A percentile compares a stretch with the other conserved stretches of the same genome.
These are phyloP conservation scores for Nymphalis urticae DNA, from an alignment of 2,888 invertebrate genomes.

Conservation along the genomic window DNA sequence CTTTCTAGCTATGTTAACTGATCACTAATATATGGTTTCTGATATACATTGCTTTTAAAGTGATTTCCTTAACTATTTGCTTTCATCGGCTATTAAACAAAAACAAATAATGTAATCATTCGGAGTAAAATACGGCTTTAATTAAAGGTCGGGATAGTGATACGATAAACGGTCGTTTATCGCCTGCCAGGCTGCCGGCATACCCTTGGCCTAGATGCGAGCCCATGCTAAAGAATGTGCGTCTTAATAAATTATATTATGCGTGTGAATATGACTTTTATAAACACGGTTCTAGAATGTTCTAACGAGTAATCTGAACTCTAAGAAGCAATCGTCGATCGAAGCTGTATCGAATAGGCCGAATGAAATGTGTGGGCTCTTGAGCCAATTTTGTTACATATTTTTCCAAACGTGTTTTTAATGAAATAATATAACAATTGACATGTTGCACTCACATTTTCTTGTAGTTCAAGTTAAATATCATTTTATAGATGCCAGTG, in stretches of 20 bases:
- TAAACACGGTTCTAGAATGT: not conserved
- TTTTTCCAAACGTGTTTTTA: too few species aligned
- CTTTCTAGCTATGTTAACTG: too few species aligned
- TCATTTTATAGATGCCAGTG: too few species aligned
- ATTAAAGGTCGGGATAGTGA: conserved; percentile 5
- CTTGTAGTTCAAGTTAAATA: too few species aligned
- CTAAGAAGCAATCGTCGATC: too few species aligned
- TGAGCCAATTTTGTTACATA: too few species aligned
- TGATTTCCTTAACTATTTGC: not conserved
- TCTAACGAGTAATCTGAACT: not conserved
- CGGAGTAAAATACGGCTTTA: not conserved
- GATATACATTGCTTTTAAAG: not conserved
- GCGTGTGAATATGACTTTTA: conserved; percentile 7
- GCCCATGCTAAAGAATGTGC: conserved; percentile 16
- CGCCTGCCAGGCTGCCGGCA: conserved; percentile 22
- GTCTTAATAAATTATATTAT: conserved; percentile 10
- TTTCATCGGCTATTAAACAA: not conserved
- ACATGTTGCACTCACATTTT: too few species aligned
- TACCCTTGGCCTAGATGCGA: conserved; percentile 38
- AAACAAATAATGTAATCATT: not conserved
- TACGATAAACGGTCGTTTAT: conserved; percentile 30
- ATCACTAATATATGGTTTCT: too few species aligned
- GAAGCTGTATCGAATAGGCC: too few species aligned
- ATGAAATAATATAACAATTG: too few species aligned
- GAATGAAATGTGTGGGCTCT: too few species aligned